A percentile compares a stretch with the other conserved stretches of the same genome.
Evolutionary conservation across 1,140 invertebrate species (phyloP).

Genomic region (Chionoecetes opilio): DNA sequence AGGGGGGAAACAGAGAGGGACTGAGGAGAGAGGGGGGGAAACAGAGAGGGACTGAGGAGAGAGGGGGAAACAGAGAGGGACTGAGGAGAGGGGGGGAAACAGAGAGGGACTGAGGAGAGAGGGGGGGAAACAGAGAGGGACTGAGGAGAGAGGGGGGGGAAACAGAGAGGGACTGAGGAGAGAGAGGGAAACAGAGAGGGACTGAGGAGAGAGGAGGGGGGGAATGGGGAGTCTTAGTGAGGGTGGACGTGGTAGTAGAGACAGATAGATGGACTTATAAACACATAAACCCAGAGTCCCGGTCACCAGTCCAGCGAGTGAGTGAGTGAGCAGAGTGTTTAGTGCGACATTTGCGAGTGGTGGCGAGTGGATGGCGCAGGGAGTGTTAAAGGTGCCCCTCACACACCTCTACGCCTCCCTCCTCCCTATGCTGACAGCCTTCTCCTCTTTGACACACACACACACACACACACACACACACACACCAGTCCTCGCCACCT

Average conservation of each 20-base stretch:
- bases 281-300: conserved; percentile 3
- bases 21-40: neutral
- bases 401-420: neutral
- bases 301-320: neutral
- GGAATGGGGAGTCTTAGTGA: too few relatives aligned
- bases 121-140: too few relatives aligned
- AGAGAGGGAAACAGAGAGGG: neutral
- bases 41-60: neutral
- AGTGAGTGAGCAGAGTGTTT: conserved; percentile 23
- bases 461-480: conserved; percentile 57
- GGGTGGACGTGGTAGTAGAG: neutral
- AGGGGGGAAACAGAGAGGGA: neutral
- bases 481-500: neutral
- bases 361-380: neutral
- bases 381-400: conserved; percentile 43
- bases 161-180: neutral
- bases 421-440: neutral
- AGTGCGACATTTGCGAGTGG: conserved; percentile 41
- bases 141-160: neutral
- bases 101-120: too few relatives aligned
- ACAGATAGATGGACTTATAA: conserved; percentile 31
- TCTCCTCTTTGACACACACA: neutral
- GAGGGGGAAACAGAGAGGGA: too few relatives aligned
- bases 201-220: neutral
- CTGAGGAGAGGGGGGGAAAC: too few relatives aligned